These are phyloP conservation scores for Caenorhabditis wallacei DNA, from an alignment of 2,888 invertebrate genomes.

Conservation along the genomic window DNA sequence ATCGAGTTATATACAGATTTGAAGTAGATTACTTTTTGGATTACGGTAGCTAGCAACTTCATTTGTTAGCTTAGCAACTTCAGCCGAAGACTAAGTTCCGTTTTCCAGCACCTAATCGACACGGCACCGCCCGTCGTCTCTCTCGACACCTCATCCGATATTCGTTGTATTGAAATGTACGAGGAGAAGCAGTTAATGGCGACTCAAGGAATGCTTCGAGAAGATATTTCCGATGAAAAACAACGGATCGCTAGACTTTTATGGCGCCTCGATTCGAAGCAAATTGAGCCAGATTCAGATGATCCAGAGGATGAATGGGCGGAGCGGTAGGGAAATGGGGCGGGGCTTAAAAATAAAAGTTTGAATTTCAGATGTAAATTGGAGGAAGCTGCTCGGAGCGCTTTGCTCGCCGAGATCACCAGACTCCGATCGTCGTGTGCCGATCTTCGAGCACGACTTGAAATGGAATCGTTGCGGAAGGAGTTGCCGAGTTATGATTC, in stretches of 20 bases:
- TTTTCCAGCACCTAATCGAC: slow-evolving; percentile 47
- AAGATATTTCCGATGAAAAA: slow-evolving; percentile 64
- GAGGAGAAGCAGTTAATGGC: slow-evolving; percentile 83
- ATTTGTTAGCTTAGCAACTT: too few relatives aligned
- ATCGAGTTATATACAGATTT: too few relatives aligned
- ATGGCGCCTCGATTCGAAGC: slow-evolving; percentile 31
- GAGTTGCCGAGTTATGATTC: slow-evolving; percentile 22
- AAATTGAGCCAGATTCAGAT: slow-evolving; percentile 14
- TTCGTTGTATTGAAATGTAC: slow-evolving; percentile 72
- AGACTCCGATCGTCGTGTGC: slow-evolving; percentile 74
- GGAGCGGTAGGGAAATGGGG: slow-evolving; percentile 45
- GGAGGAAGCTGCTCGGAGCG: slow-evolving; percentile 71
- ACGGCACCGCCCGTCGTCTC: slow-evolving; percentile 30
- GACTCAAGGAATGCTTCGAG: slow-evolving; percentile 71
- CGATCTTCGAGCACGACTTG: slow-evolving; percentile 73
- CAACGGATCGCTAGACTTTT: slow-evolving; percentile 54
- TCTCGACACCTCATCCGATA: slow-evolving; percentile 28
- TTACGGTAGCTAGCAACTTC: too few relatives aligned
- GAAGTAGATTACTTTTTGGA: too few relatives aligned
- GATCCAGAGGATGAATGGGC: slow-evolving; percentile 46
- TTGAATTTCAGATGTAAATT: slow-evolving; percentile 46
- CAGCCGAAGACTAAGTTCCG: too few relatives aligned
- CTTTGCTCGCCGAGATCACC: slow-evolving; percentile 72
- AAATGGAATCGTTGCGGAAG: slow-evolving; percentile 61
- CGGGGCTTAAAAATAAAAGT: neutral